Conservation (phyloP, 30 jellyfish, hydroid and myxozoan species). For the Pelagia noctiluca region DNA sequence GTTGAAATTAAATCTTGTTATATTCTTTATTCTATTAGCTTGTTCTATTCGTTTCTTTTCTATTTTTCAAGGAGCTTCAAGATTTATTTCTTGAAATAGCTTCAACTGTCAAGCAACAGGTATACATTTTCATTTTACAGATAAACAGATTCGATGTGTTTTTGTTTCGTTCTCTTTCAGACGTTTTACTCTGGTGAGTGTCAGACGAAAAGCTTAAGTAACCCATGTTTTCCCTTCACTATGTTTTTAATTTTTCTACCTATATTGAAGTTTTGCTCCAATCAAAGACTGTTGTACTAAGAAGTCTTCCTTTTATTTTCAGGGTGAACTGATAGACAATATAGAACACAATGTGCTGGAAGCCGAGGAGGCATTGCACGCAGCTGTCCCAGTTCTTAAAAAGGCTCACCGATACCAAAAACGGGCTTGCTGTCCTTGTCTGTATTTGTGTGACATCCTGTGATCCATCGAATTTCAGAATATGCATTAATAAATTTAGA, state of each 20-base stretch:
- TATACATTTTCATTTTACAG: not conserved
- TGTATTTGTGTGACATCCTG: slow-evolving; percentile 28
- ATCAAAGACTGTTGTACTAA: no score
- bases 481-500: no score
- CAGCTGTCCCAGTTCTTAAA: slow-evolving; percentile 28
- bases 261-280: no score
- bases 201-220: no score
- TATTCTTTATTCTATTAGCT: no score
- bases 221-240: no score
- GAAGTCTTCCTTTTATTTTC: not conserved
- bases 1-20: no score
- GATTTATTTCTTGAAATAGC: slow-evolving; percentile 56
- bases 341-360: slow-evolving; percentile 43
- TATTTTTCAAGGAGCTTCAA: slow-evolving; percentile 73
- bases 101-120: slow-evolving; percentile 51
- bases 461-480: no score
- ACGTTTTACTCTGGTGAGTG: no score
- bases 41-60: no score
- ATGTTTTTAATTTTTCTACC: no score
- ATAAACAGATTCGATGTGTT: not conserved
- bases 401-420: slow-evolving; percentile 46
- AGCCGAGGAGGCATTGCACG: slow-evolving; percentile 20
- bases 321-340: slow-evolving; percentile 62
- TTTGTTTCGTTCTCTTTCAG: no score
- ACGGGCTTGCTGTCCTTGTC: slow-evolving; percentile 63